Base-by-base conservation (phyloP, 2,797 vertebrate genomes). In the Rhinichthys osculus region DNA sequence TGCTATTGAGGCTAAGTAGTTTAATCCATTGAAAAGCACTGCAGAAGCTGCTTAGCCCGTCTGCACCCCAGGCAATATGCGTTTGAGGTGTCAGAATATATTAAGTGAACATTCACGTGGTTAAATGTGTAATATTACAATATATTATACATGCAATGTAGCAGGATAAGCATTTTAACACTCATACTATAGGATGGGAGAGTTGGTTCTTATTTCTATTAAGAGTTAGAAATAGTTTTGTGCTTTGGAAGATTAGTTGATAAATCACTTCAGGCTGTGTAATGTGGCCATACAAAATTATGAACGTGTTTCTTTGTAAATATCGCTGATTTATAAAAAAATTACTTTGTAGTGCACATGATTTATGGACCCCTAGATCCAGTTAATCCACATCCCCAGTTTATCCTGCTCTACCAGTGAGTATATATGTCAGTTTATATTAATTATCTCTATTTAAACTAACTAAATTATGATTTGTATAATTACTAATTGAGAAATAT, bases 341-440 rank as follows among this genome's bases (percentile, higher is more conserved):
- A 42, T 16, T 57, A 35, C 33, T 72, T 93, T 93, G 83, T 93
- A 99, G 98, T 98, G 93, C 98, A 99, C 89, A 95, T 99, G 67
- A 99, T 99, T 93, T 99, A 99, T 0, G 98, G 98, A 71, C 98
- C 98, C 2, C 42, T 97, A 94, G 98, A 98, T 92, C 97, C 98
- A 0, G 96, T 99, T 85, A 99, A 98, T 88, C 98, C 98, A 8
- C 94, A 97, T 64, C 97, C 97, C 0, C 95, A 98, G 89, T 99
- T 99, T 91, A 94, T 99, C 90, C 96, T 94, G 86, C 96, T 95
- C 72, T 99, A 99, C 94, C 96, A 93, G 98, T 99, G 93, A 97
- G 98, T 93, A 5, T 70, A 30, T n/a, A 52, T 23, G 59, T 54
- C 1, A 17, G 7, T 52, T 40, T 27, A 40, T 21, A n/a, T 59